phyloP scores from a whole-genome alignment of 2,888 invertebrate genomes.

The Morpho deidamia region DNA sequence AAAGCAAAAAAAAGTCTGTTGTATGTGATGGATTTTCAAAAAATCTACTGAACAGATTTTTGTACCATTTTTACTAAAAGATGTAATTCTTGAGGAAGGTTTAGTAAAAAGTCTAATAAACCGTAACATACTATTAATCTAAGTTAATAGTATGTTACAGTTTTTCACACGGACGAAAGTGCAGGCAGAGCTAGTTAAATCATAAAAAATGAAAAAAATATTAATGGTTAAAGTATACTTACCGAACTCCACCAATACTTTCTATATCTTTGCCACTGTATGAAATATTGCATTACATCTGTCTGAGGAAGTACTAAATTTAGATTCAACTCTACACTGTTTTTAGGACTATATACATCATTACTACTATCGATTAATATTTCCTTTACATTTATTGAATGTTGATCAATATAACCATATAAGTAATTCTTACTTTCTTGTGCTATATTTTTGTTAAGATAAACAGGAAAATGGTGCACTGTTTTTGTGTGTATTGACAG shows the following conservation, averaged over 20 bases:
- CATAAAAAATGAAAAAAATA: background rate
- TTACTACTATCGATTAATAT: constrained; percentile 31
- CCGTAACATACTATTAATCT: too few relatives aligned
- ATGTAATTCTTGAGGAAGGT: too few relatives aligned
- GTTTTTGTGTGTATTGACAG: constrained; percentile 48
- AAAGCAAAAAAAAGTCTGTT: too few relatives aligned
- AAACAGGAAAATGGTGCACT: constrained; percentile 47
- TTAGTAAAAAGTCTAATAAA: too few relatives aligned
- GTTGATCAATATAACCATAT: constrained; percentile 41
- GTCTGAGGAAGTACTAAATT: constrained; percentile 61
- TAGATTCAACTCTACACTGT: constrained; percentile 45
- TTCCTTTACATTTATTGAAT: constrained; percentile 23
- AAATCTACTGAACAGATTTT: too few relatives aligned
- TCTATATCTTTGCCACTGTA: constrained; percentile 86
- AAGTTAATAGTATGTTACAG: too few relatives aligned
- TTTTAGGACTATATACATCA: constrained; percentile 27
- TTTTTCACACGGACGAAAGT: too few relatives aligned
- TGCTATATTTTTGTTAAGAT: constrained; percentile 30
- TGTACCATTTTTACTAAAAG: too few relatives aligned
- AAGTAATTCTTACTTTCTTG: constrained; percentile 19
- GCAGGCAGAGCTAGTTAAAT: too few relatives aligned
- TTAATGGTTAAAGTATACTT: constrained; percentile 31
- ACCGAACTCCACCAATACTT: constrained; percentile 93
- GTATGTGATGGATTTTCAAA: too few relatives aligned
- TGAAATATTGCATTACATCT: constrained; percentile 81